Evolutionary conservation across 2,888 invertebrate species (phyloP).

Genomic region (Dicranocentrus wangi): DNA sequence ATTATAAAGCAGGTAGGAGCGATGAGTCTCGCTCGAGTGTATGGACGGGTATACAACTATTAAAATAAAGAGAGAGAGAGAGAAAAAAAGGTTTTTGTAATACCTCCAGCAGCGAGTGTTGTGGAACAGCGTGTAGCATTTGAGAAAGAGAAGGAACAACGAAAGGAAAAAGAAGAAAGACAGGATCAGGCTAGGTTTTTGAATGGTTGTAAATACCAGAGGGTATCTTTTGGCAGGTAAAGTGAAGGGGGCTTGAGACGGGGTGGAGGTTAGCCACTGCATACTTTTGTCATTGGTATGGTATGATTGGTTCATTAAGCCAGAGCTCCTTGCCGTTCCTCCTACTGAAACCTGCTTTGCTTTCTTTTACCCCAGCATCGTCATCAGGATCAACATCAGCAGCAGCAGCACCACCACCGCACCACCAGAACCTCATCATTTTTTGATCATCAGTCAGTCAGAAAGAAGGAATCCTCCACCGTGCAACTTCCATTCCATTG

Average conservation of each 20-base stretch:
- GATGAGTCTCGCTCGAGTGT: constrained; percentile 15
- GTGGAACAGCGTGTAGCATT: constrained; percentile 50
- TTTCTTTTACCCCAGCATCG: constrained; percentile 33
- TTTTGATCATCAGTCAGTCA: not conserved
- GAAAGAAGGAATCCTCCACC: too few species aligned
- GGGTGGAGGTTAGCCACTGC: constrained; percentile 69
- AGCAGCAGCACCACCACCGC: not conserved
- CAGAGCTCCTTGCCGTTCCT: constrained; percentile 69
- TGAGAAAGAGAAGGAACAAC: constrained; percentile 10
- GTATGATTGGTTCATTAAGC: constrained; percentile 72
- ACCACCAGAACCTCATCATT: constrained; percentile 6
- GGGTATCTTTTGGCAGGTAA: constrained; percentile 72
- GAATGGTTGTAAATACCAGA: constrained; percentile 72
- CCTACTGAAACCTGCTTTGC: constrained; percentile 64
- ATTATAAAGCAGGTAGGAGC: too few species aligned
- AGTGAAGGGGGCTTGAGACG: constrained; percentile 53
- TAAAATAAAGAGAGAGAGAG: constrained; percentile 28
- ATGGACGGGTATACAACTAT: constrained; percentile 22
- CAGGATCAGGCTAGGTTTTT: constrained; percentile 69
- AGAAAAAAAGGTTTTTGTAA: constrained; percentile 39
- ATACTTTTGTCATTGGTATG: constrained; percentile 70
- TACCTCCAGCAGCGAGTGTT: constrained; percentile 63
- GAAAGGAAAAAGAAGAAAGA: constrained; percentile 59
- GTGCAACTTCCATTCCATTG: too few species aligned
- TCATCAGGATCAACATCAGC: constrained; percentile 3